A percentile compares a stretch with the other conserved stretches of the same genome.
Conservation (phyloP, 1,140 invertebrate genomes). For the Cydia splendana region DNA sequence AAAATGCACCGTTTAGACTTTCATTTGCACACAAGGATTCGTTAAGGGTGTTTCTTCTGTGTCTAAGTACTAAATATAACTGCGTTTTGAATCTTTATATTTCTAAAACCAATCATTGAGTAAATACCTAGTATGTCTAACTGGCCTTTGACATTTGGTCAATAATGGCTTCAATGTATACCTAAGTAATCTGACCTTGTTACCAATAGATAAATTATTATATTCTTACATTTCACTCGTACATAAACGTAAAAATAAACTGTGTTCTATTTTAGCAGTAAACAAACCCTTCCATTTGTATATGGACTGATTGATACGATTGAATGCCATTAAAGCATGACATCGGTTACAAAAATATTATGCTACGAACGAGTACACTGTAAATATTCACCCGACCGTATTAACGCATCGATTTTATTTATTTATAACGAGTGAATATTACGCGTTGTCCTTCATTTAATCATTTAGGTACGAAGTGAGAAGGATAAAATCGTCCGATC, state of each 20-base stretch:
- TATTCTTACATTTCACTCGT: neutral
- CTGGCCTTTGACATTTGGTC: too few relatives aligned
- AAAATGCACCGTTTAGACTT: slow-evolving; percentile 60
- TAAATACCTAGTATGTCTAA: too few relatives aligned
- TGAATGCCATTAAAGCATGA: slow-evolving; percentile 13
- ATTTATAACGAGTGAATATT: neutral
- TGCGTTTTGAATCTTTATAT: neutral
- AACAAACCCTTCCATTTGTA: slow-evolving; percentile 1
- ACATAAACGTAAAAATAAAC: neutral
- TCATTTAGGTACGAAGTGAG: neutral
- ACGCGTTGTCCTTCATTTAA: neutral
- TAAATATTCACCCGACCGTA: neutral
- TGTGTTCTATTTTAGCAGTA: neutral
- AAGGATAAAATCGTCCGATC: neutral
- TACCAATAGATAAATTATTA: too few relatives aligned
- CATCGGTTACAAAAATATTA: slow-evolving; percentile 21
- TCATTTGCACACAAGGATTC: slow-evolving; percentile 68
- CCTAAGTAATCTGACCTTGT: too few relatives aligned
- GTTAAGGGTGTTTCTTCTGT: neutral
- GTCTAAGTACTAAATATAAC: neutral
- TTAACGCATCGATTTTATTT: slow-evolving; percentile 12
- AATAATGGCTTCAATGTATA: too few relatives aligned
- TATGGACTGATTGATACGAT: slow-evolving; percentile 10
- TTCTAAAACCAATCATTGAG: too few relatives aligned
- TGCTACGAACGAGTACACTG: neutral